Evolutionary conservation across 2,113 vertebrate genomes (phyloP).

Genomic region (Sturnus vulgaris): DNA sequence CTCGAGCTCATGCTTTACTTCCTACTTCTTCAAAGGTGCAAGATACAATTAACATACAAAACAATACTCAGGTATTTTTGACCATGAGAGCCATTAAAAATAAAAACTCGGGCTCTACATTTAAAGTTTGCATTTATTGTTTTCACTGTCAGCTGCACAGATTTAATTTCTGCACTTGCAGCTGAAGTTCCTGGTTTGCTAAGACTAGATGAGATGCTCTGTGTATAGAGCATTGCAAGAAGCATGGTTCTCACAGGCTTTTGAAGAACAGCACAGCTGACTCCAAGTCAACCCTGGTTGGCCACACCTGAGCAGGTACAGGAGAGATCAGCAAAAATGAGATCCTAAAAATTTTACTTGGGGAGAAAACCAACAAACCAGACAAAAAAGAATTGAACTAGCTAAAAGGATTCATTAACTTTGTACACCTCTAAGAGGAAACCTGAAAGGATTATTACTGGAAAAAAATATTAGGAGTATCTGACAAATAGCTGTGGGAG

Average conservation of each 20-base stretch:
- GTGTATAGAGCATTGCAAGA: neutral
- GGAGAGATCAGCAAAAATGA: neutral
- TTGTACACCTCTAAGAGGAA: neutral
- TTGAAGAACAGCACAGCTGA: neutral
- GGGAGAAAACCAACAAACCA: neutral
- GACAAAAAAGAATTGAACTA: neutral
- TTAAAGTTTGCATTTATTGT: neutral
- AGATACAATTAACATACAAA: neutral
- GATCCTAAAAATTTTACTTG: neutral
- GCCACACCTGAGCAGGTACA: neutral
- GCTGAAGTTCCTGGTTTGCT: neutral
- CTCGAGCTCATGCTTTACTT: neutral
- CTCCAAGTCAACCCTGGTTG: neutral
- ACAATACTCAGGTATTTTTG: neutral
- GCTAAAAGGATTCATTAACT: neutral
- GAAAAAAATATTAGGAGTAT: neutral
- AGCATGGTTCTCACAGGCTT: accelerated
- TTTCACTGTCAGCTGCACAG: neutral
- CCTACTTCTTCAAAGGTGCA: neutral
- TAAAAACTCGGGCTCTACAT: neutral
- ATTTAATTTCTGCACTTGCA: neutral
- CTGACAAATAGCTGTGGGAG: neutral
- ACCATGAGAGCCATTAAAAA: neutral
- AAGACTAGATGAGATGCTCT: neutral
- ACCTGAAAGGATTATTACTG: neutral